Percentiles rank a stretch among this genome's conserved stretches.
Evolutionary conservation across 2,797 vertebrate species (phyloP).

Genomic region (Lagodon rhomboides): DNA sequence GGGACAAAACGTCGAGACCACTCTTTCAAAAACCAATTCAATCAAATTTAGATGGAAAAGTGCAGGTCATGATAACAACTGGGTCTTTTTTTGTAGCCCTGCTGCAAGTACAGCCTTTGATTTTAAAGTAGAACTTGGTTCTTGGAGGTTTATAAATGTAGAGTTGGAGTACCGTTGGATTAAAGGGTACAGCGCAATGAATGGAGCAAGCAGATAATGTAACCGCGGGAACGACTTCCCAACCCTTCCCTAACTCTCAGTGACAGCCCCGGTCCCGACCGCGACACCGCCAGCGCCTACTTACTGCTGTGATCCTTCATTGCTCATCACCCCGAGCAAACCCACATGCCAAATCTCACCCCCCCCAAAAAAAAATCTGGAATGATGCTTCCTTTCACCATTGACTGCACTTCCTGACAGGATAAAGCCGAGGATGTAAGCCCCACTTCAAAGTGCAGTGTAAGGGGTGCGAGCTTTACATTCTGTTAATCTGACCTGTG

Average conservation of each 20-base stretch:
- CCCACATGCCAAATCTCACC: constrained; percentile 22
- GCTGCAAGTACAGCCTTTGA: no score
- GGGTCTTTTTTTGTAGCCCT: not conserved
- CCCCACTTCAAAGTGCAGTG: constrained; percentile 72
- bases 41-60: no score
- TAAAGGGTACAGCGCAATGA: not conserved
- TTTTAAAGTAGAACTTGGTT: no score
- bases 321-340: constrained; percentile 38
- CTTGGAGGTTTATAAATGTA: not conserved
- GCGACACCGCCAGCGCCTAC: not conserved
- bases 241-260: not conserved
- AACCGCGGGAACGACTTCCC: not conserved
- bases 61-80: no score
- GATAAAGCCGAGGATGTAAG: constrained; percentile 71
- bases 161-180: not conserved
- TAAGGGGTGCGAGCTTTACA: constrained; percentile 69
- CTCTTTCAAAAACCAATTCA: no score
- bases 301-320: constrained; percentile 39
- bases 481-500: constrained; percentile 79
- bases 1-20: not conserved
- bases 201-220: not conserved
- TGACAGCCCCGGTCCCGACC: constrained; percentile 18
- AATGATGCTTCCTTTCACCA: constrained; percentile 50
- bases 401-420: constrained; percentile 52
- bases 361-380: not conserved